Percentiles rank a stretch among this genome's conserved stretches.
Evolutionary conservation across 2,888 invertebrate species (phyloP).

Genomic region (Drosophila anceps): DNA sequence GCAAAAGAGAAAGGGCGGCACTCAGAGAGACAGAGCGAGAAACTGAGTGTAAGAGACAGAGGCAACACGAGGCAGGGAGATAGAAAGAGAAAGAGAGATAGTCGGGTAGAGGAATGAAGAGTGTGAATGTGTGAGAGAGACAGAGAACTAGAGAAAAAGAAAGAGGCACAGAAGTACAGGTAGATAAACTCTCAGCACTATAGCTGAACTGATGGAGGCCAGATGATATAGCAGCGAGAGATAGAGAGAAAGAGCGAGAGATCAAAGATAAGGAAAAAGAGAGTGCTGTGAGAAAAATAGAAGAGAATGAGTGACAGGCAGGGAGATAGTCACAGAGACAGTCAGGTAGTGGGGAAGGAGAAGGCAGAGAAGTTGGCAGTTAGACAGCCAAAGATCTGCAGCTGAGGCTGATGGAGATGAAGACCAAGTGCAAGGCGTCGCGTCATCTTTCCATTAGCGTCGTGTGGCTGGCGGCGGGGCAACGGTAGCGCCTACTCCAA

Average conservation of each 20-base stretch:
- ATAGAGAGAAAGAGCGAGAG: background rate
- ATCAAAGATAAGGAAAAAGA: background rate
- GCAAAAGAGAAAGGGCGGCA: too few species aligned
- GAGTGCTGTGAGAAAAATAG: background rate
- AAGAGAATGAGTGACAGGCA: background rate
- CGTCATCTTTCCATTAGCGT: constrained; percentile 73
- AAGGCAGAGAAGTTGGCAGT: background rate
- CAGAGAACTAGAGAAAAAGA: background rate
- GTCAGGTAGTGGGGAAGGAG: background rate
- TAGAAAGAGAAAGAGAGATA: too few species aligned
- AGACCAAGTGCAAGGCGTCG: constrained; percentile 58
- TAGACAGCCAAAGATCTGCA: constrained; percentile 10
- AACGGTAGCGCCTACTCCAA: constrained; percentile 44
- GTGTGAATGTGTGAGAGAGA: background rate
- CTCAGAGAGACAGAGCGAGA: too few species aligned
- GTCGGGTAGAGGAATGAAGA: background rate
- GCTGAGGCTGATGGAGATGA: constrained; percentile 21
- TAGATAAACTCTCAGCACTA: background rate
- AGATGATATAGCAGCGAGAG: background rate
- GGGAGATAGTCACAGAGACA: background rate
- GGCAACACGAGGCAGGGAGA: too few species aligned
- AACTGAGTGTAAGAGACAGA: too few species aligned
- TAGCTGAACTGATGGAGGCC: background rate
- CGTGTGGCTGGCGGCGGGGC: constrained; percentile 58
- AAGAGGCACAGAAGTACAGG: background rate